Conservation (phyloP, 64 coral and sea anemone species). For the Anthopleura sola region DNA sequence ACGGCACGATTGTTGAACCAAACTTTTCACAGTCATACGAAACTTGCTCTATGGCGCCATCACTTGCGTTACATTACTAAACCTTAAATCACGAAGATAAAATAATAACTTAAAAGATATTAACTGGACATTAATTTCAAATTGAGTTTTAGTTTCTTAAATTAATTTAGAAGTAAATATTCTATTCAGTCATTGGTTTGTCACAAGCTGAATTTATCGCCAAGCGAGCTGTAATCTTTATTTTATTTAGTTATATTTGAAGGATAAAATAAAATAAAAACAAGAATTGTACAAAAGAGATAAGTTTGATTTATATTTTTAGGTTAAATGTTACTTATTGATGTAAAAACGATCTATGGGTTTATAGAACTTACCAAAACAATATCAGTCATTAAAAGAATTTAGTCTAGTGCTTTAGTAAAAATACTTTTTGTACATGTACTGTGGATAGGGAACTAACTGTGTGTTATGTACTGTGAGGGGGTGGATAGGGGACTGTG, state of each 20-base stretch:
- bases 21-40: too few relatives aligned
- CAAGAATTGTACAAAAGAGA: neutral
- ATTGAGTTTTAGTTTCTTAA: neutral
- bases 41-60: too few relatives aligned
- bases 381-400: neutral
- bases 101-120: too few relatives aligned
- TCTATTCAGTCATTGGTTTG: neutral
- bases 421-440: too few relatives aligned
- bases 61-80: too few relatives aligned
- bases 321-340: neutral
- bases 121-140: neutral
- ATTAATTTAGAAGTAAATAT: neutral
- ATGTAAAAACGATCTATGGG: neutral
- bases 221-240: neutral
- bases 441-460: too few relatives aligned
- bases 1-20: too few relatives aligned
- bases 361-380: neutral
- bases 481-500: too few relatives aligned
- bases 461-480: too few relatives aligned
- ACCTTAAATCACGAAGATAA: too few relatives aligned
- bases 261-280: neutral
- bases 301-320: neutral
- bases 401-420: neutral
- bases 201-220: neutral
- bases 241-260: neutral